Conservation (phyloP, 2,888 invertebrate species). For the Microchrysa polita region DNA sequence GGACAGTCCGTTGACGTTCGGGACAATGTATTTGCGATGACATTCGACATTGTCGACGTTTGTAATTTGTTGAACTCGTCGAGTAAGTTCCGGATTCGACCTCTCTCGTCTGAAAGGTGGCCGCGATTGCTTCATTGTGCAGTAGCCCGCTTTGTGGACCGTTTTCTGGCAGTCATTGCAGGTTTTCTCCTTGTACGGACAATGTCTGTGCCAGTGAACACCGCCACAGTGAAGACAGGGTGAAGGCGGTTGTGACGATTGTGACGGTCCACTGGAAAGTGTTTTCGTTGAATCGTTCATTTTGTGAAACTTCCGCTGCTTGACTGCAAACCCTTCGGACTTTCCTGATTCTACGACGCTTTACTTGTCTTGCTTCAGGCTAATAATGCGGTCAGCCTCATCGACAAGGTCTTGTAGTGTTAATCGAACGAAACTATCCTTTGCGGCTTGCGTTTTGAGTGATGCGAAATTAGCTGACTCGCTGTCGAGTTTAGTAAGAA, state of each 20-base stretch:
- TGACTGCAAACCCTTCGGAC: neutral
- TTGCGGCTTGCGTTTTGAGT: conserved; percentile 9
- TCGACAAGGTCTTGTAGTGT: conserved; percentile 5
- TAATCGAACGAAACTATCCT: conserved; percentile 6
- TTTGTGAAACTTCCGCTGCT: neutral
- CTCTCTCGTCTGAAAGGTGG: neutral
- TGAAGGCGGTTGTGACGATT: neutral
- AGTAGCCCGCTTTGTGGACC: conserved; percentile 21
- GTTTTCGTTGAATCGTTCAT: neutral
- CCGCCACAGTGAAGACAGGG: neutral
- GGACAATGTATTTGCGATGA: neutral
- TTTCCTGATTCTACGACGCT: neutral
- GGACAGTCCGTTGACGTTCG: neutral
- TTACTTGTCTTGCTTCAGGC: neutral
- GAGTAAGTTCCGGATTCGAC: conserved; percentile 1
- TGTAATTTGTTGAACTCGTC: neutral
- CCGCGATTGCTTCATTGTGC: conserved; percentile 9
- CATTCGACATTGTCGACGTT: neutral
- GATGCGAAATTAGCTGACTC: conserved; percentile 1
- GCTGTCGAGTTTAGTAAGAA: conserved; percentile 31
- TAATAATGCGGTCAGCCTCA: neutral
- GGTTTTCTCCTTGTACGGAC: neutral
- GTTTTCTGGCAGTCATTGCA: conserved; percentile 10
- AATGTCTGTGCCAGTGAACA: neutral
- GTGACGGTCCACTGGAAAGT: neutral